These are phyloP conservation scores for Sebastes vulpes DNA, from an alignment of 2,797 vertebrate genomes.

Conservation along the genomic window DNA sequence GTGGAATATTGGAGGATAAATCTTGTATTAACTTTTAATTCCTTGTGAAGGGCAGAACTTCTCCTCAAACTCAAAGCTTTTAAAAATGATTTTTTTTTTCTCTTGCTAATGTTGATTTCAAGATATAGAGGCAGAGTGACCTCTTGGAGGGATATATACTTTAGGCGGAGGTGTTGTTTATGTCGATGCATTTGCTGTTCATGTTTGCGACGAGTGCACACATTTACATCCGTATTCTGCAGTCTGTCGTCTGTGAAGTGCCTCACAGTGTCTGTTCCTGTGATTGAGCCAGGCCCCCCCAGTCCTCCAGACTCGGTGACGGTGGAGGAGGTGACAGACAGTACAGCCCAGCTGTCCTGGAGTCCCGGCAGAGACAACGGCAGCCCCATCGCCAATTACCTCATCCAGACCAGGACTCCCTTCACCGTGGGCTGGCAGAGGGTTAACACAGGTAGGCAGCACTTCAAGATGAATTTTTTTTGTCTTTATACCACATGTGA, in stretches of 20 bases:
- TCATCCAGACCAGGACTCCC: constrained; percentile 87
- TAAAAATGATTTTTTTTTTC: constrained; percentile 3
- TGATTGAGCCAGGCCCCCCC: constrained; percentile 86
- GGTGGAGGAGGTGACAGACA: constrained; percentile 90
- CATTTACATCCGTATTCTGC: neutral
- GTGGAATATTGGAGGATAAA: constrained; percentile 62
- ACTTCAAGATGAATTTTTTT: neutral
- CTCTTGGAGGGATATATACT: neutral
- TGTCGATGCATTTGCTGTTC: neutral
- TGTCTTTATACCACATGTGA: constrained; percentile 15
- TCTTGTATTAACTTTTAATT: constrained; percentile 69
- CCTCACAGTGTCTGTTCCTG: constrained; percentile 74
- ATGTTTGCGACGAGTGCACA: neutral
- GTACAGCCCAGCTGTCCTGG: constrained; percentile 89
- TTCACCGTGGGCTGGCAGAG: constrained; percentile 90
- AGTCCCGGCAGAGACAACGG: constrained; percentile 87
- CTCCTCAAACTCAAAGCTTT: constrained; percentile 29
- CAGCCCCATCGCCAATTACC: constrained; percentile 87
- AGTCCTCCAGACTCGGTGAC: constrained; percentile 86
- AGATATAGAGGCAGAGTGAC: neutral
- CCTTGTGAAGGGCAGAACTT: constrained; percentile 50
- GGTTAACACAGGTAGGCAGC: constrained; percentile 85
- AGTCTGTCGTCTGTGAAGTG: constrained; percentile 18
- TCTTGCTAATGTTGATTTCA: constrained; percentile 14
- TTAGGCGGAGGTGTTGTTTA: neutral